These are phyloP conservation scores for Watersipora subatra DNA, from an alignment of 1,140 invertebrate genomes.

Conservation along the genomic window DNA sequence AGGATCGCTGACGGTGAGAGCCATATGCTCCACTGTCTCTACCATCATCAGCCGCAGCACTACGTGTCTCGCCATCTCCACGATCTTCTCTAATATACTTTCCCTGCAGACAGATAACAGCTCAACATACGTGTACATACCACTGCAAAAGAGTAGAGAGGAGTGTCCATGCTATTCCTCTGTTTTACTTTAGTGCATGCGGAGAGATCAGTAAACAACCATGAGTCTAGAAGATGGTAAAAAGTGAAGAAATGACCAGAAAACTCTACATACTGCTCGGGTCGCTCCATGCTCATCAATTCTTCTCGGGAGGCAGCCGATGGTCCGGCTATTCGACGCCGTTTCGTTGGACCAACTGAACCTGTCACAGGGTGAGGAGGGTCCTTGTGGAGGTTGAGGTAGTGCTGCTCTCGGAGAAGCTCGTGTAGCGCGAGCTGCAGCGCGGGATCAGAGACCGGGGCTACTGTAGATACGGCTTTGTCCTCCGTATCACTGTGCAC, in stretches of 20 bases:
- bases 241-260: too few species aligned
- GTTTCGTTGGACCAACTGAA: slow-evolving; percentile 74
- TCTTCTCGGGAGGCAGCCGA: slow-evolving; percentile 71
- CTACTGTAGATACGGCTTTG: neutral
- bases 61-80: slow-evolving; percentile 7
- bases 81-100: slow-evolving; percentile 1
- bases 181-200: too few species aligned
- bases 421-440: slow-evolving; percentile 91
- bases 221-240: too few species aligned
- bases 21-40: neutral
- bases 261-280: too few species aligned
- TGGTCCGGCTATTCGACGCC: slow-evolving; percentile 74
- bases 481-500: neutral
- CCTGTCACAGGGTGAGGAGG: slow-evolving; percentile 86
- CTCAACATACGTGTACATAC: neutral
- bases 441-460: slow-evolving; percentile 58
- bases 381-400: slow-evolving; percentile 78
- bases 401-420: slow-evolving; percentile 74
- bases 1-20: neutral
- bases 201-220: too few species aligned
- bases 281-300: slow-evolving; percentile 62
- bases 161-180: too few species aligned
- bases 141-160: too few species aligned
- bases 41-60: neutral
- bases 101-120: neutral